These are phyloP conservation scores for Saccostrea cuccullata DNA, from an alignment of 1,140 invertebrate genomes.

Conservation along the genomic window DNA sequence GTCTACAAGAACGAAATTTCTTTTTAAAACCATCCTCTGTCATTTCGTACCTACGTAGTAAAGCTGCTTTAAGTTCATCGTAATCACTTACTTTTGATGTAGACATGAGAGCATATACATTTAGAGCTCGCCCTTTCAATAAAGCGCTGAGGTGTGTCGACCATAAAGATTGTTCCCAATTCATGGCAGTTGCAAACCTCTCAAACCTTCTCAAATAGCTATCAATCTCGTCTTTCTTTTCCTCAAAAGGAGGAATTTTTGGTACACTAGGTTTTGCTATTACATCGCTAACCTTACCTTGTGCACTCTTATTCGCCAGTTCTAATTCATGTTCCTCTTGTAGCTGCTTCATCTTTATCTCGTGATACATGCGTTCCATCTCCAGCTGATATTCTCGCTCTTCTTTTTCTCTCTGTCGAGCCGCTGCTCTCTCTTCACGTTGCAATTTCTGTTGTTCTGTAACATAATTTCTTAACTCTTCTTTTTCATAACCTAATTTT, in stretches of 20 bases:
- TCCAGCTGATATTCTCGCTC: background rate
- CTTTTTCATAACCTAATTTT: background rate
- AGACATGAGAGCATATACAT: conserved; percentile 57
- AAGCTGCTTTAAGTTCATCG: conserved; percentile 55
- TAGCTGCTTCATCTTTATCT: background rate
- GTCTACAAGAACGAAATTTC: conserved; percentile 49
- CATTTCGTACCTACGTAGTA: conserved; percentile 58
- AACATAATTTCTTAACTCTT: background rate
- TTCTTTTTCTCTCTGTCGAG: no score
- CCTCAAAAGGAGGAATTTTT: no score
- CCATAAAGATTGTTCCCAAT: conserved; percentile 51
- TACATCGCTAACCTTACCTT: background rate
- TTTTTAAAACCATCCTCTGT: conserved; percentile 59
- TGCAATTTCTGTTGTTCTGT: no score
- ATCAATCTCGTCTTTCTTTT: no score
- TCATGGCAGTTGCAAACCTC: conserved; percentile 44
- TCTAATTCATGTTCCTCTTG: background rate
- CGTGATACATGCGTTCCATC: background rate
- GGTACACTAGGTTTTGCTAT: background rate
- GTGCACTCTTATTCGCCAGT: background rate
- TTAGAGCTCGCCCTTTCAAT: conserved; percentile 58
- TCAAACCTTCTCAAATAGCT: conserved; percentile 41
- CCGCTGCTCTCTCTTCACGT: no score
- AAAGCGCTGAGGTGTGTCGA: conserved; percentile 49
- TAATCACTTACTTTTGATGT: conserved; percentile 52